Conservation (phyloP, 2,888 invertebrate genomes). For the Lepeophtheirus nordmannii region DNA sequence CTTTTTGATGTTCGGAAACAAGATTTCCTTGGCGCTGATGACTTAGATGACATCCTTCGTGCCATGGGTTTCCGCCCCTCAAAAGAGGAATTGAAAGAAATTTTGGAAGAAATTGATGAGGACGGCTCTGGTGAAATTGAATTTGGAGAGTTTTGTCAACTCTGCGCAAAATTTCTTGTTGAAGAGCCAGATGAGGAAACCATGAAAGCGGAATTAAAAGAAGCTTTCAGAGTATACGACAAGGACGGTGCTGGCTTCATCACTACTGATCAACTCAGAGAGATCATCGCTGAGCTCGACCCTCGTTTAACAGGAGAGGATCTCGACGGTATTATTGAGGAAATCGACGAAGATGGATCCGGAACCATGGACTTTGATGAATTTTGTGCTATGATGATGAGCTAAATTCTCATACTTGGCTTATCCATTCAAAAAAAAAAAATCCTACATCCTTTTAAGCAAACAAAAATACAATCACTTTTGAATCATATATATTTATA, state of each 20-base stretch:
- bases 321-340: slow-evolving; percentile 22
- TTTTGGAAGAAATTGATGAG: slow-evolving; percentile 20
- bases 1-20: slow-evolving; percentile 20
- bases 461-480: too few relatives aligned
- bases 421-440: too few relatives aligned
- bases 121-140: slow-evolving; percentile 20
- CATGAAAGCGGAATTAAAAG: slow-evolving; percentile 20
- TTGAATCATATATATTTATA: too few relatives aligned
- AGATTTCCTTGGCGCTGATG: slow-evolving; percentile 19
- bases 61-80: slow-evolving; percentile 22
- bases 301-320: slow-evolving; percentile 18
- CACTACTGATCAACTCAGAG: slow-evolving; percentile 15
- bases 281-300: slow-evolving; percentile 18
- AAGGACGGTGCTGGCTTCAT: slow-evolving; percentile 20
- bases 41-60: slow-evolving; percentile 22
- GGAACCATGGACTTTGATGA: slow-evolving; percentile 22
- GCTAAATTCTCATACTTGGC: background rate
- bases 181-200: slow-evolving; percentile 23
- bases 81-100: slow-evolving; percentile 23
- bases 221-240: slow-evolving; percentile 22
- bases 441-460: too few relatives aligned
- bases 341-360: slow-evolving; percentile 21
- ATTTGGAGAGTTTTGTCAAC: slow-evolving; percentile 20
- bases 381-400: slow-evolving; percentile 19
- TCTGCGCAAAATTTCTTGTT: slow-evolving; percentile 22